Evolutionary conservation across 2,113 vertebrate genomes (phyloP), one percentile per base, ranked within the genome.

Genomic region (Carlito syrichta): DNA sequence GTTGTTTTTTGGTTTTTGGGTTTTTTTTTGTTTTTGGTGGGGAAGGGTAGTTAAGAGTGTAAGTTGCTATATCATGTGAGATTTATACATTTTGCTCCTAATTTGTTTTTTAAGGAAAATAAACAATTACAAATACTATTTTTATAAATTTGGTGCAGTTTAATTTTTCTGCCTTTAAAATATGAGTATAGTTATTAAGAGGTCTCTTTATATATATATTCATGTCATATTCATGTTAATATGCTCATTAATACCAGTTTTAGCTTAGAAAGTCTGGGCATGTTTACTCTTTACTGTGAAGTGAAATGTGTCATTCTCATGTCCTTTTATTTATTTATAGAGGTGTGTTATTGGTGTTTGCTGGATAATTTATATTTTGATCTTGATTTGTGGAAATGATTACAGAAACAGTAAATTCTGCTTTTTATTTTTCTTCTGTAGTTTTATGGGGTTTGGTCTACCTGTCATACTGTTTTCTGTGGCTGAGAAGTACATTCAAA

Each of bases 281-380:
- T 23, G 1, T 8, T 63, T 5, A 0, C 12, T 2, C 12, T 32
- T 8, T 35, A 5, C 1, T 22, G 13, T 25, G 23, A 50, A n/a
- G 38, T 8, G 45, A 9, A 16, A 35, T 14, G 60, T 40, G 5
- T 40, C 2, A 4, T 60, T 73, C 83, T 40, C 6, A 2, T 8
- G 40, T 23, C 22, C 5, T 56, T 74, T 45, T 11, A 52, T 13
- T 32, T 6, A 9, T n/a, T 32, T 23, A 1, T 1, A 23, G 48
- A 40, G 27, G 16, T 8, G 20, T 52, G 52, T 14, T 12, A 8
- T 10, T 45, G 43, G 2, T 38, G 48, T 45, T 17, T 27, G 17
- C 30, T 48, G 20, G 60, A 52, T 60, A 38, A 27, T 50, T 30
- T 11, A 19, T 60, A 13, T 35, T 86, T n/a, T 20, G 3, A 8